phyloP scores from a whole-genome alignment of 1,140 invertebrate species.

The Leptopilina clavipes region DNA sequence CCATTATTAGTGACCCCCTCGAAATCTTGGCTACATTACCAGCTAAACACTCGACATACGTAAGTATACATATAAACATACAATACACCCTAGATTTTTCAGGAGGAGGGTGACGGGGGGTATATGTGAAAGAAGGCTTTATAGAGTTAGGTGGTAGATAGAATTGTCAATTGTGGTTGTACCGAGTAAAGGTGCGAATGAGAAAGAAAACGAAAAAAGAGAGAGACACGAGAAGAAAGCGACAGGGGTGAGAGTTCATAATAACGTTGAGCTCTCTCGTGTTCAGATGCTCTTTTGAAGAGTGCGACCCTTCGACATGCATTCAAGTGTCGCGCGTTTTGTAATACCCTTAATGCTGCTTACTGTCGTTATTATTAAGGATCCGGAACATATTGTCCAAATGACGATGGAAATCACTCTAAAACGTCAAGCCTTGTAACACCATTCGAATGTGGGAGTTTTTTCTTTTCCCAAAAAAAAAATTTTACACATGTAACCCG shows the following conservation, averaged over 20 bases:
- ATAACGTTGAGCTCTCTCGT: conserved; percentile 63
- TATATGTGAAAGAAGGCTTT: conserved; percentile 12
- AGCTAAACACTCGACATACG: conserved; percentile 51
- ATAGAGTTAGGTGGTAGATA: conserved; percentile 53
- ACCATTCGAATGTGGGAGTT: conserved; percentile 55
- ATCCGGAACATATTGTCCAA: conserved; percentile 70
- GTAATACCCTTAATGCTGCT: conserved; percentile 72
- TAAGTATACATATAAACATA: conserved; percentile 50
- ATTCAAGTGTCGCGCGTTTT: conserved; percentile 73
- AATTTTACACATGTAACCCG: neutral
- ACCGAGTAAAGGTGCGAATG: conserved; percentile 41
- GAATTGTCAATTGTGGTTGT: conserved; percentile 61
- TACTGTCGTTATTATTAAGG: conserved; percentile 69
- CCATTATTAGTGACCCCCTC: conserved; percentile 55
- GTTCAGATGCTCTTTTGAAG: conserved; percentile 71
- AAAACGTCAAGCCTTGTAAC: conserved; percentile 60
- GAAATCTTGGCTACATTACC: conserved; percentile 56
- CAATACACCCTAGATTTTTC: conserved; percentile 38
- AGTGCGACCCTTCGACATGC: conserved; percentile 66
- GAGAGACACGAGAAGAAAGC: conserved; percentile 37
- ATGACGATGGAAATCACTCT: conserved; percentile 60
- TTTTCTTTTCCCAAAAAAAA: conserved; percentile 35
- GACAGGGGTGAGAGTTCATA: conserved; percentile 60
- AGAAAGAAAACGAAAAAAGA: conserved; percentile 48
- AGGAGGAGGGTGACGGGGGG: neutral